phyloP scores from a whole-genome alignment of 2,888 invertebrate genomes.

The Hypolimnas misippus region DNA sequence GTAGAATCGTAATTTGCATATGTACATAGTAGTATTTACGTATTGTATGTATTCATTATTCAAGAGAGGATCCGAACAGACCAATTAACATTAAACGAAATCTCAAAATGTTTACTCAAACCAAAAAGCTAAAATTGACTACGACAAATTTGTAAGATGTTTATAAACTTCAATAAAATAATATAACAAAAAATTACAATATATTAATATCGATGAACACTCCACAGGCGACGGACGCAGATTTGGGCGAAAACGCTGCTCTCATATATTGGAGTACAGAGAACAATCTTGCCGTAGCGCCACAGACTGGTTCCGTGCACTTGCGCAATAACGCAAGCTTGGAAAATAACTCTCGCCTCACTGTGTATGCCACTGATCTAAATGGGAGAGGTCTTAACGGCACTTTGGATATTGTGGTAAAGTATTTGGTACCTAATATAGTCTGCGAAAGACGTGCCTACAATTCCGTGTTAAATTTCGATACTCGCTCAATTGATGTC shows the following conservation, averaged over 20 bases:
- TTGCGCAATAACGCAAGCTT: constrained; percentile 68
- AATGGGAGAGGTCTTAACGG: constrained; percentile 68
- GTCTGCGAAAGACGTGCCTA: not conserved
- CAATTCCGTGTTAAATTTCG: too few species aligned
- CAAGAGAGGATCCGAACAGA: too few species aligned
- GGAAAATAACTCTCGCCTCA: constrained; percentile 58
- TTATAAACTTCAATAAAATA: too few species aligned
- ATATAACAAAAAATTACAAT: not conserved
- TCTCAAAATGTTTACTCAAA: too few species aligned
- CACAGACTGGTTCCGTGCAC: constrained; percentile 83
- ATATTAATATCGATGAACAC: not conserved
- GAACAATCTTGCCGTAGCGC: constrained; percentile 80
- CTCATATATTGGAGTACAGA: constrained; percentile 66
- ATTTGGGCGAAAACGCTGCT: constrained; percentile 81
- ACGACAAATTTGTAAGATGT: too few species aligned
- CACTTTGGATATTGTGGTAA: constrained; percentile 67
- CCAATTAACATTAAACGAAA: too few species aligned
- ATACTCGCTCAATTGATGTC: too few species aligned
- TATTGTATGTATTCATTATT: too few species aligned
- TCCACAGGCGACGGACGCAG: constrained; percentile 82
- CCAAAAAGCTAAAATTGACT: too few species aligned
- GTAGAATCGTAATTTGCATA: too few species aligned
- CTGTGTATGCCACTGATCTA: constrained; percentile 70
- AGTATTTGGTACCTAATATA: constrained; percentile 29
- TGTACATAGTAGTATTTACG: too few species aligned